These are phyloP conservation scores for Gortyna flavago DNA, from an alignment of 2,888 invertebrate species.

Conservation along the genomic window DNA sequence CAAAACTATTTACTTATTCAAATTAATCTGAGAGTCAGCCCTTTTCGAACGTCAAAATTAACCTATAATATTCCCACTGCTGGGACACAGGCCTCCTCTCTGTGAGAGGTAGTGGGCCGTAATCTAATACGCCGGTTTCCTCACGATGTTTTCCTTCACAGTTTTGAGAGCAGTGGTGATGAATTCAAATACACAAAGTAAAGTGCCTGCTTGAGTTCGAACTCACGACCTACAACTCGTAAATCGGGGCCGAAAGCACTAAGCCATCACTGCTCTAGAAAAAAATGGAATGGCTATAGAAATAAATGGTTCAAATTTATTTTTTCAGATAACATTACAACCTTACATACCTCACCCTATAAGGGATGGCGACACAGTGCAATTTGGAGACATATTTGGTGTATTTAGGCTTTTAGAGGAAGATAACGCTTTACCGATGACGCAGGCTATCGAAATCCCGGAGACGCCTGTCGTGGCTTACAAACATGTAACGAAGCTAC, in stretches of 20 bases:
- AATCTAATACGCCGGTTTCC: too few relatives aligned
- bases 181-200: too few relatives aligned
- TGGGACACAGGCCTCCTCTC: too few relatives aligned
- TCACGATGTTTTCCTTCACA: too few relatives aligned
- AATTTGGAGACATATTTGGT: constrained; percentile 85
- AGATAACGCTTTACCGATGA: constrained; percentile 82
- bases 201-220: too few relatives aligned
- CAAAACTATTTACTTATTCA: too few relatives aligned
- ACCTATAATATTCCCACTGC: too few relatives aligned
- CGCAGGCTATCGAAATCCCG: constrained; percentile 83
- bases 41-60: too few relatives aligned
- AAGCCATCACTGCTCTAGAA: not conserved
- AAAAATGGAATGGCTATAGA: not conserved
- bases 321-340: constrained; percentile 78
- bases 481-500: constrained; percentile 72
- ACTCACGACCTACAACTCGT: too few relatives aligned
- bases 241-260: not conserved
- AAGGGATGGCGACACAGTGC: constrained; percentile 82
- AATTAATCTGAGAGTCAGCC: too few relatives aligned
- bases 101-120: too few relatives aligned
- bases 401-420: constrained; percentile 82
- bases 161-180: too few relatives aligned
- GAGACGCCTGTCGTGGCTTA: constrained; percentile 77
- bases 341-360: constrained; percentile 83
- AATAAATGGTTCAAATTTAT: not conserved